phyloP scores from a whole-genome alignment of 2,797 vertebrate species.

The Gambusia yucatana region DNA sequence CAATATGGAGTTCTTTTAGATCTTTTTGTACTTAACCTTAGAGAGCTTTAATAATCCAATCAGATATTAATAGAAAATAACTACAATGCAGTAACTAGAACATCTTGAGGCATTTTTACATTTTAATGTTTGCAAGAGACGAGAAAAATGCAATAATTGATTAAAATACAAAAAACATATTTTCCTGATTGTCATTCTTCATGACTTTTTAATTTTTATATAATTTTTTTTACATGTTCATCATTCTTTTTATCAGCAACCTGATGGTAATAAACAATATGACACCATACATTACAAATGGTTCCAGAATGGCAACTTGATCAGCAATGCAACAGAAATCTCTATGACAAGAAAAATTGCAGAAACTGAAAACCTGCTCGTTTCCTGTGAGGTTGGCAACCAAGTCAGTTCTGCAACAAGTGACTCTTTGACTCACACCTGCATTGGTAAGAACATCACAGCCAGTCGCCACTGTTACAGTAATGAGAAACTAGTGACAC shows the following conservation, averaged over 20 bases:
- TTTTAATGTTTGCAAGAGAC: neutral
- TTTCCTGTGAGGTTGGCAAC: constrained; percentile 36
- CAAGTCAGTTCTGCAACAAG: accelerated
- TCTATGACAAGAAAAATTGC: accelerated
- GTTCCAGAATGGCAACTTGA: accelerated
- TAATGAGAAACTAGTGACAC: neutral
- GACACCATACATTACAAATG: accelerated
- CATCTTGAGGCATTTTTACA: neutral
- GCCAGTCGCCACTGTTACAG: neutral
- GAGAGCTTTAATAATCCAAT: neutral
- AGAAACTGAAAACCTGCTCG: accelerated
- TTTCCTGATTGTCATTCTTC: neutral
- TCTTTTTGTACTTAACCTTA: neutral
- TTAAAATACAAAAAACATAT: neutral
- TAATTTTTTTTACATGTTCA: too few relatives aligned
- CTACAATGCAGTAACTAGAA: neutral
- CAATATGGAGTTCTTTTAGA: neutral
- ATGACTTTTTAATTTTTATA: neutral
- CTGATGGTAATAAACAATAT: too few relatives aligned
- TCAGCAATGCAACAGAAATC: accelerated
- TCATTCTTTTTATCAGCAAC: neutral
- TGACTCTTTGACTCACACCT: accelerated
- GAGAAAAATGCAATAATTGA: neutral
- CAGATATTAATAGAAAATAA: neutral
- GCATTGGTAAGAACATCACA: constrained; percentile 29